Evolutionary conservation across 2,888 invertebrate genomes (phyloP), one percentile per base, ranked within the genome.

Genomic region (Cyclophora albipunctata): DNA sequence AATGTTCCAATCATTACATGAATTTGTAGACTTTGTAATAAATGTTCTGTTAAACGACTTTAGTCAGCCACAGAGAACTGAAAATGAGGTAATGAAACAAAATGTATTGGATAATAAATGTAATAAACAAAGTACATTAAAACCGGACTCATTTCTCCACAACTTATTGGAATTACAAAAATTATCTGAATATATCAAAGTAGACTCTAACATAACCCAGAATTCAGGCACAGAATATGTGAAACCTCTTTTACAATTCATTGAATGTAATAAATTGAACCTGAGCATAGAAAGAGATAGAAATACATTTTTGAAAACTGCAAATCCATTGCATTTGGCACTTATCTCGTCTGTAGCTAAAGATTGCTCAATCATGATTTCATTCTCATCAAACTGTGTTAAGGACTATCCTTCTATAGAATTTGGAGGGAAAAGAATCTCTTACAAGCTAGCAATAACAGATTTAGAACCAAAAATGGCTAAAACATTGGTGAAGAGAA

Each of bases 361-460:
- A 71, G 94, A 94, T 67, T 93, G 93, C 65, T 93, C 93, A 0
- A 87, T 93, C 34, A 92, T 93, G 91, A 85, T 93, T 47, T 87
- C 91, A 47, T 87, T 93, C 56, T 62, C 77, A 49, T 50, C 65
- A 52, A 54, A 67, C 41, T 57, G 48, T 47, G 55, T 66, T 48
- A 63, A 71, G 52, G 60, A 64, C n/a, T 58, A 56, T 34, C 67
- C 73, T n/a, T 68, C 50, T 47, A 62, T 81, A 35, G 55, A 75
- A 58, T 54, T 90, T 48, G 72, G 71, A 45, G 77, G 80, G 43
- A 61, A 67, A 37, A 78, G 67, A 54, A 78, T 91, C 62, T 79
- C 85, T 40, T 91, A 89, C 55, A 90, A 89, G 62, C 73, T 92
- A 34, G 89, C 91, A 45, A 81, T 93, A 1, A 91, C 93, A 34